Evolutionary conservation across 2,797 vertebrate species (phyloP).

Genomic region (Ciconia nigra): DNA sequence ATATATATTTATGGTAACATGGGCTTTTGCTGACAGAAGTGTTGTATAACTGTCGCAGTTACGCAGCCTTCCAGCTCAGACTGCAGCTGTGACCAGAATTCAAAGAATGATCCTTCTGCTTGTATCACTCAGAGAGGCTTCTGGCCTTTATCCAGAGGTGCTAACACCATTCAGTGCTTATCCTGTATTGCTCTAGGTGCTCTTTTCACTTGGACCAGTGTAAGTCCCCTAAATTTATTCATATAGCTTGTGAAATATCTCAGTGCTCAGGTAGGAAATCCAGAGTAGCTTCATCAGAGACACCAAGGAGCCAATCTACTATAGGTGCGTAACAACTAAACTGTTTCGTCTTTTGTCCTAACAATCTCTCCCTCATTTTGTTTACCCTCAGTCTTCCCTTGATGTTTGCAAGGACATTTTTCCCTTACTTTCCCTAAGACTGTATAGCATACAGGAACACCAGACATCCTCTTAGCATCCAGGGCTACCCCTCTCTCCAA

Average conservation of each 20-base stretch:
- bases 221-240: neutral
- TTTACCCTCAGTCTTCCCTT: neutral
- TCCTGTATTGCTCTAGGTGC: neutral
- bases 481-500: neutral
- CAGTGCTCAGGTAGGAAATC: neutral
- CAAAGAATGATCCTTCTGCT: neutral
- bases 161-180: neutral
- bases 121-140: neutral
- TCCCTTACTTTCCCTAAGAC: neutral
- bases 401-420: neutral
- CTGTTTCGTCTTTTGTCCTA: neutral
- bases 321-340: neutral
- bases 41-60: neutral
- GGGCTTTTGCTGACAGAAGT: neutral
- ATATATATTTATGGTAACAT: neutral
- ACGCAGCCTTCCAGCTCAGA: neutral
- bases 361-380: neutral
- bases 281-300: neutral
- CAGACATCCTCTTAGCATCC: neutral
- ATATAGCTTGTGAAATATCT: neutral
- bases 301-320: neutral
- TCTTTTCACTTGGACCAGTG: neutral
- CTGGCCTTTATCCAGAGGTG: neutral
- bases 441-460: neutral
- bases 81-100: neutral